Percentiles rank a stretch among this genome's conserved stretches.
Conservation (phyloP, 1,140 invertebrate genomes). For the Megalonaias nervosa region DNA sequence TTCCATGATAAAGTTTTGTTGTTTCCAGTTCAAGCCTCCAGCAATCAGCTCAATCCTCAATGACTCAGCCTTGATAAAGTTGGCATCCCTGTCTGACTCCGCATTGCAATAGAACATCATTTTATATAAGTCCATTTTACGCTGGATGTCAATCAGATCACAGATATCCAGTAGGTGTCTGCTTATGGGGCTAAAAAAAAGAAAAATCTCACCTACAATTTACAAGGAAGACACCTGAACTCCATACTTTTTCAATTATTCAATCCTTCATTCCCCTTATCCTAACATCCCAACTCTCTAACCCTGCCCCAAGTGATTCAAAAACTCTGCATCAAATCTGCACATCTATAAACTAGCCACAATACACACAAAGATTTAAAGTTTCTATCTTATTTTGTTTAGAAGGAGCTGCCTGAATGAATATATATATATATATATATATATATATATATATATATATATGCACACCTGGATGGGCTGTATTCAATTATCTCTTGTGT, state of each 20-base stretch:
- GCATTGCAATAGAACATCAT: slow-evolving; percentile 65
- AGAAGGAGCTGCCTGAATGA: too few relatives aligned
- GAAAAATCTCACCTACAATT: background rate
- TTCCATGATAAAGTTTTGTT: slow-evolving; percentile 65
- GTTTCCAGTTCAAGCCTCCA: slow-evolving; percentile 64
- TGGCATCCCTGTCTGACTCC: slow-evolving; percentile 54
- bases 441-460: too few relatives aligned
- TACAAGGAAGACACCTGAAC: background rate
- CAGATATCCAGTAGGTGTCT: slow-evolving; percentile 66
- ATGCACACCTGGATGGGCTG: too few relatives aligned
- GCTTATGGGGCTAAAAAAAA: slow-evolving; percentile 57
- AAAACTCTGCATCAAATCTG: too few relatives aligned
- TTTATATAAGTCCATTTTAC: slow-evolving; percentile 65
- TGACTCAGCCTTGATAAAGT: slow-evolving; percentile 62
- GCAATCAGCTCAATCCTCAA: slow-evolving; percentile 65
- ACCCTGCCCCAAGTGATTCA: too few relatives aligned
- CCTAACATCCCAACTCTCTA: too few relatives aligned
- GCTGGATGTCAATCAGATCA: slow-evolving; percentile 63
- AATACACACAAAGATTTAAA: too few relatives aligned
- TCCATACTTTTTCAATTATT: background rate
- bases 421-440: too few relatives aligned
- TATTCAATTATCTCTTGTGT: too few relatives aligned
- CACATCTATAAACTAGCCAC: too few relatives aligned
- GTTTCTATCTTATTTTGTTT: too few relatives aligned
- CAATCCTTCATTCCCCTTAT: too few relatives aligned